Evolutionary conservation across 1,140 invertebrate species (phyloP).

Genomic region (Tenebrio molitor): DNA sequence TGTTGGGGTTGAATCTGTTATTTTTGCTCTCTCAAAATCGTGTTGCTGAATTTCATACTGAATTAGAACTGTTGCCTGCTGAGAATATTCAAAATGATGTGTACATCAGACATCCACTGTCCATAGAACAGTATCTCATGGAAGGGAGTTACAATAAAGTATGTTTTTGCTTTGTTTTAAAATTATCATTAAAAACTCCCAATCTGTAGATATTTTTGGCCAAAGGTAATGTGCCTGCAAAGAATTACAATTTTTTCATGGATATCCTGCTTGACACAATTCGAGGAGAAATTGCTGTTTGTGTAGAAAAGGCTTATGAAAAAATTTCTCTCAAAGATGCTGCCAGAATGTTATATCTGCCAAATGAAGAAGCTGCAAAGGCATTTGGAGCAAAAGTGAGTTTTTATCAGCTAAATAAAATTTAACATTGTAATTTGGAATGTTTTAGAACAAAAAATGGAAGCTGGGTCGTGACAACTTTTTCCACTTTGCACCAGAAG

Average conservation of each 20-base stretch:
- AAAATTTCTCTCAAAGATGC: slow-evolving; percentile 91
- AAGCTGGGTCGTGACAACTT: slow-evolving; percentile 82
- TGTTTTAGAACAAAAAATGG: slow-evolving; percentile 78
- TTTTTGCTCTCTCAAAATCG: slow-evolving; percentile 97
- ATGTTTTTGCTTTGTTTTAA: slow-evolving; percentile 49
- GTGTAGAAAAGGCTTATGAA: slow-evolving; percentile 96
- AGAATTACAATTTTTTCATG: slow-evolving; percentile 97
- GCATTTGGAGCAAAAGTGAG: slow-evolving; percentile 83
- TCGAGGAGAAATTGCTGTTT: slow-evolving; percentile 95
- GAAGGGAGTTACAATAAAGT: slow-evolving; percentile 99
- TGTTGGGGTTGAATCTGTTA: slow-evolving; percentile 95
- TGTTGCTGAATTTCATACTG: slow-evolving; percentile 99
- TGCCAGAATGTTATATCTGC: slow-evolving; percentile 90
- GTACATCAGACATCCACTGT: slow-evolving; percentile 95
- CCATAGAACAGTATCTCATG: slow-evolving; percentile 98
- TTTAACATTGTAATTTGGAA: too few relatives aligned
- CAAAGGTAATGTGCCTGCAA: slow-evolving; percentile 94
- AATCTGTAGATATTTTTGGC: slow-evolving; percentile 81
- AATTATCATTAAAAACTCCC: slow-evolving; percentile 4
- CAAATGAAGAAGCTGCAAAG: slow-evolving; percentile 80
- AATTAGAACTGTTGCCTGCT: slow-evolving; percentile 94
- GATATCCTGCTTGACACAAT: slow-evolving; percentile 96
- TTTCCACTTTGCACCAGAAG: slow-evolving; percentile 81
- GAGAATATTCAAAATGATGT: slow-evolving; percentile 94
- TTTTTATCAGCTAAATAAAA: slow-evolving; percentile 16